Evolutionary conservation across 2,113 vertebrate genomes (phyloP).

Genomic region (Bos indicus): DNA sequence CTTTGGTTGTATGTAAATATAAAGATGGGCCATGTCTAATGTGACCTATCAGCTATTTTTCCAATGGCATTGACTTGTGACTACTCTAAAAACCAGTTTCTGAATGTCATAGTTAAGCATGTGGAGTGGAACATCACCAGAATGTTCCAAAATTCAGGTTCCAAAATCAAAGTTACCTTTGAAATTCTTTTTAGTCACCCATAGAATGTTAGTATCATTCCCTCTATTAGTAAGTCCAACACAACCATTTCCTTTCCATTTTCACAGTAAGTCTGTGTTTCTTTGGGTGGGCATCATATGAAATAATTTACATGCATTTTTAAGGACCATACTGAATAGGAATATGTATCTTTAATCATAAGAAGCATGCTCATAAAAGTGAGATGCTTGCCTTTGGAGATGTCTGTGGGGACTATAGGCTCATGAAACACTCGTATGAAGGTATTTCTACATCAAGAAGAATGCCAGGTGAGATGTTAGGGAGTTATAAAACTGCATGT

Average conservation of each 20-base stretch:
- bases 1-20: background rate
- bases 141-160: background rate
- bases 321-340: background rate
- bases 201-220: background rate
- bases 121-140: background rate
- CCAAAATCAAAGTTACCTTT: background rate
- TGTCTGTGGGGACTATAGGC: background rate
- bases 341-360: background rate
- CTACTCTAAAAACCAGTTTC: background rate
- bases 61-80: background rate
- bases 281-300: background rate
- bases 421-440: background rate
- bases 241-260: background rate
- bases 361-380: background rate
- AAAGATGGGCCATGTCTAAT: background rate
- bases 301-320: background rate
- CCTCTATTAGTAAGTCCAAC: background rate
- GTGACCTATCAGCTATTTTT: background rate
- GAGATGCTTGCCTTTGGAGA: background rate
- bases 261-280: background rate
- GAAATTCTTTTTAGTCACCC: background rate
- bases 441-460: background rate
- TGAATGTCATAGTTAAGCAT: background rate
- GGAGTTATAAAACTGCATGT: background rate
- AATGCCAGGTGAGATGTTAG: background rate